Conservation (phyloP, 2,797 vertebrate genomes). For the Melanotaenia boesemani region DNA sequence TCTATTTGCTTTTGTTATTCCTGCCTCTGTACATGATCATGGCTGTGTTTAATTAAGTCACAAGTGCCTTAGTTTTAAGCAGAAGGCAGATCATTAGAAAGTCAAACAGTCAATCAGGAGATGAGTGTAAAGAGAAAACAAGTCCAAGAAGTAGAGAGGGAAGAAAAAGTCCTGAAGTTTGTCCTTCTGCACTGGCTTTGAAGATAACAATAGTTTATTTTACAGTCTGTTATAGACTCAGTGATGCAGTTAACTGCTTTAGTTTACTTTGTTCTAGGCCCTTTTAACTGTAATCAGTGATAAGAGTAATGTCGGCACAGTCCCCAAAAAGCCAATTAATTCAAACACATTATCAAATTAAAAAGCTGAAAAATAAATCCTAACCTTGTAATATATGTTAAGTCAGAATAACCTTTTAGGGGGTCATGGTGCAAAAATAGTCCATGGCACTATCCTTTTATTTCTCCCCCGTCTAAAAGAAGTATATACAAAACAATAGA, state of each 20-base stretch:
- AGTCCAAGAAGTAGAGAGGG: background rate
- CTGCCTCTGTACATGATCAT: constrained; percentile 39
- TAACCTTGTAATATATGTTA: background rate
- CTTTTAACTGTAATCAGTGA: background rate
- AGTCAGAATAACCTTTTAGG: background rate
- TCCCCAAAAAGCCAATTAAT: background rate
- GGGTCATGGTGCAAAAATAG: background rate
- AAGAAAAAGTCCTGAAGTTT: background rate
- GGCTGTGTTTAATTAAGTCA: constrained; percentile 75
- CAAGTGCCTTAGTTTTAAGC: constrained; percentile 51
- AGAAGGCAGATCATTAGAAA: constrained; percentile 50
- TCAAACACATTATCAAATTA: constrained; percentile 9
- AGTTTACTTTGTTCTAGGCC: constrained; percentile 15
- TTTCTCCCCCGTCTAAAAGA: background rate
- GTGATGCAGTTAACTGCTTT: background rate
- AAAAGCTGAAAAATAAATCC: background rate
- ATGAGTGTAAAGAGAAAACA: constrained; percentile 14
- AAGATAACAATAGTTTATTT: background rate
- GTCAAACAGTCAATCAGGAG: constrained; percentile 57
- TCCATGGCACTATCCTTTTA: background rate
- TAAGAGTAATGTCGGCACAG: background rate
- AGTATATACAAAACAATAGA: background rate
- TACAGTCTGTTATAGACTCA: background rate
- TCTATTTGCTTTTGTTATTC: constrained; percentile 49
- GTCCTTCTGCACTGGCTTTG: background rate